Conservation (phyloP, 2,113 vertebrate species). For the Malurus melanocephalus region DNA sequence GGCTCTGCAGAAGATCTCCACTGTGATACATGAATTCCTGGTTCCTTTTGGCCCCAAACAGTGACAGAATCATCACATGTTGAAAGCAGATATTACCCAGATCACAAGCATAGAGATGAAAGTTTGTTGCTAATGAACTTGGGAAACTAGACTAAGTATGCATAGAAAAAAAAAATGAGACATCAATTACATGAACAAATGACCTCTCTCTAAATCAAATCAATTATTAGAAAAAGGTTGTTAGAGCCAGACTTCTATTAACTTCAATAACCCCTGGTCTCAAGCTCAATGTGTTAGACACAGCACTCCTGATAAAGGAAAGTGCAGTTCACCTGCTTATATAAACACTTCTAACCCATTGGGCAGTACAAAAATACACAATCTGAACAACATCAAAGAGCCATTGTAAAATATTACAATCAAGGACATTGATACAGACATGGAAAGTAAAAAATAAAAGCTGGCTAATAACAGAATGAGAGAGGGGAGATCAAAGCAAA, state of each 20-base stretch:
- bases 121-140: neutral
- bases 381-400: neutral
- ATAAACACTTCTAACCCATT: neutral
- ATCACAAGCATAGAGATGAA: neutral
- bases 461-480: neutral
- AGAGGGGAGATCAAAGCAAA: neutral
- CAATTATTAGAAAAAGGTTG: neutral
- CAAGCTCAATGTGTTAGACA: neutral
- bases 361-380: neutral
- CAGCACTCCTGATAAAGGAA: neutral
- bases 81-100: neutral
- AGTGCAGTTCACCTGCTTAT: fast-evolving
- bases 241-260: neutral
- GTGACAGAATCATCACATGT: neutral
- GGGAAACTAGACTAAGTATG: neutral
- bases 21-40: neutral
- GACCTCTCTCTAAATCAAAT: neutral
- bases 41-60: neutral
- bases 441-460: neutral
- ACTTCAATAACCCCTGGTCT: neutral
- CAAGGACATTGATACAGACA: neutral
- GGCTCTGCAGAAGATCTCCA: neutral
- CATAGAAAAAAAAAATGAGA: neutral
- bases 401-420: neutral
- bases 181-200: neutral